Evolutionary conservation across 2,797 vertebrate species (phyloP).

Genomic region (Anguilla marmorata): DNA sequence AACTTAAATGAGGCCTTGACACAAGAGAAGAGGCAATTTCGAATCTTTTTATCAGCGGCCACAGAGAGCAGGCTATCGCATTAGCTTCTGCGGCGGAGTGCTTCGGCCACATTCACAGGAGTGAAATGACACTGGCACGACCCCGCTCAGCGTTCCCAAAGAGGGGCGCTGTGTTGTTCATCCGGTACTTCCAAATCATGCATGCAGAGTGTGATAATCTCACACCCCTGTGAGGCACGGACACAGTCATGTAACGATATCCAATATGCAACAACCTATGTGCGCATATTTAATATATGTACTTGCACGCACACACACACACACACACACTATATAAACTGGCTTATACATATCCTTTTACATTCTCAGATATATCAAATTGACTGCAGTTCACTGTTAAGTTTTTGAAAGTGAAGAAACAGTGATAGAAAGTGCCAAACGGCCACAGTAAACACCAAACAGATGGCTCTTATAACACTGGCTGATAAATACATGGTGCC

Average conservation of each 20-base stretch:
- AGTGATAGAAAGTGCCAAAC: not conserved
- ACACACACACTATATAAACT: not conserved
- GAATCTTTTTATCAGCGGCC: not conserved
- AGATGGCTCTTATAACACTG: not conserved
- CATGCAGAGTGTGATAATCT: not conserved
- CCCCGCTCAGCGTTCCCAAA: not conserved
- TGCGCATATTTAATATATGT: not conserved
- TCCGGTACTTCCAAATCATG: not conserved
- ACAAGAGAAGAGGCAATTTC: slow-evolving; percentile 19
- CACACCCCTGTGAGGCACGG: not conserved
- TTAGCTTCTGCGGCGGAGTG: not conserved
- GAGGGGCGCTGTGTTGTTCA: not conserved
- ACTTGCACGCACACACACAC: not conserved
- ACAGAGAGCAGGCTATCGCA: not conserved
- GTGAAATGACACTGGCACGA: not conserved
- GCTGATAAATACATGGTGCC: not conserved
- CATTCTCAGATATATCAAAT: not conserved
- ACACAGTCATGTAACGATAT: not conserved
- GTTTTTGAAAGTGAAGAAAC: not conserved
- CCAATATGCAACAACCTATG: no score
- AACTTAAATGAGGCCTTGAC: slow-evolving; percentile 21
- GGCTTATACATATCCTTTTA: not conserved
- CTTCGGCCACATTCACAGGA: not conserved
- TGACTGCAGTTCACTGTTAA: not conserved
- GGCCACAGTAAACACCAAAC: not conserved